Base-by-base conservation (phyloP, 2,797 vertebrate genomes). In the Epinephelus malabaricus region DNA sequence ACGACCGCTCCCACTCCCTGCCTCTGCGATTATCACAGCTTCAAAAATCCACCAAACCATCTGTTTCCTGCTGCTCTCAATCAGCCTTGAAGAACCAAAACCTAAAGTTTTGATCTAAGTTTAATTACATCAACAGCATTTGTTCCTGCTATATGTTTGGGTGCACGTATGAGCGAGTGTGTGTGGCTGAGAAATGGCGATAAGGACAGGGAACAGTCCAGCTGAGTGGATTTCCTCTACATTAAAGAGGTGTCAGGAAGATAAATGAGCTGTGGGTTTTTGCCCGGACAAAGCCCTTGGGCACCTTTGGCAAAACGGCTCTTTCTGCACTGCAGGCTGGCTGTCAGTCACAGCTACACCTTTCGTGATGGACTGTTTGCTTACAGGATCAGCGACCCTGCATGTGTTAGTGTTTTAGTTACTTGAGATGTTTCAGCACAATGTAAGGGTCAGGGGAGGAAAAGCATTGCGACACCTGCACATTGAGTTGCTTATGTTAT, bases 211-310 rank as follows among this genome's bases (percentile, higher is more conserved):
- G 60, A 2, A 55, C 74, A 63, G 78, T 83, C 89, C 83, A 84
- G 86, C 80, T 77, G 90, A 93, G 91, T 90, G 91, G 87, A 93
- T 94, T 89, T 94, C 87, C 81, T 73, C 86, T 87, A 90, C 88
- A 88, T 94, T 93, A 93, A 81, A 78, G 87, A 83, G 83, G 87
- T 94, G 94, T 94, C 93, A 92, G 85, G 87, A 95, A 93, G 94
- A 95, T 84, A 90, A 93, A 95, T 91, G 91, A 90, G 81, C 86
- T 18, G 19, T 64, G 85, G 76, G 72, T 77, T 89, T 88, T 84
- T 59, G 78, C 85, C 85, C 69, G 87, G 83, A 73, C 75, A 78
- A 79, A 85, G 82, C 81, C 86, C 81, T 61, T 30, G 54, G 79
- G 76, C 81, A 85, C 73, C 83, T 83, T 83, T 70, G 78, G 73